Base-by-base conservation (phyloP, 2,797 vertebrate species). In the Falco rusticolus region DNA sequence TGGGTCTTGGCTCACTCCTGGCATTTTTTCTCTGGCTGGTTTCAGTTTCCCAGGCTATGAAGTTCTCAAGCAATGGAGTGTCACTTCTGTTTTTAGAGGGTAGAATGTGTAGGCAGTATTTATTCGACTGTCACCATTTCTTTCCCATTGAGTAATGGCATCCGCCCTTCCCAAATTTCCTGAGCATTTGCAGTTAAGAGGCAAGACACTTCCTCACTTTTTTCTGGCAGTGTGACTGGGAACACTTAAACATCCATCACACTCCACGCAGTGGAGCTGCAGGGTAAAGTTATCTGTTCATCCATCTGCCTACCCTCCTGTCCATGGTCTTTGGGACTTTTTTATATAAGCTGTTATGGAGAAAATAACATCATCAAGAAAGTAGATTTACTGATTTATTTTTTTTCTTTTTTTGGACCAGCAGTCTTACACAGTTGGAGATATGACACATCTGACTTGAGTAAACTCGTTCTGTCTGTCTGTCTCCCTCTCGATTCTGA, bases 401-500 rank as follows among this genome's bases (percentile, higher is more conserved):
- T 53, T 57, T 41, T 80, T 21, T 10, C 3, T 7, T 37, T 68
- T 69, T 88, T 94, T 81, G 12, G n/a, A 79, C n/a, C 26, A 81
- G 10, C 11, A 45, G 1, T 64, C 26, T 95, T 37, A 43, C 39
- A 47, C 31, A 45, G 76, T 65, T 75, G 53, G 41, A 87, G 37
- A 68, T 43, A 51, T 1, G 41, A 68, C 33, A 33, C 48, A 41
- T 83, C 86, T 83, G 51, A 66, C 17, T 75, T 79, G 20, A 70
- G 16, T 48, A 70, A 94, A 83, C 29, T 80, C 5, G 13, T 47
- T 80, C 15, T 61, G 31, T 68, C 71, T 78, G 22, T 94, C 81
- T 96, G 5, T 33, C 64, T 96, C 84, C 84, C 83, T 95, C 90
- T 93, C 83, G 90, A 97, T 97, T 94, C 90, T 89, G 94, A 91